Evolutionary conservation across 1,140 invertebrate species (phyloP).

Genomic region (Ceratosolen solmsi): DNA sequence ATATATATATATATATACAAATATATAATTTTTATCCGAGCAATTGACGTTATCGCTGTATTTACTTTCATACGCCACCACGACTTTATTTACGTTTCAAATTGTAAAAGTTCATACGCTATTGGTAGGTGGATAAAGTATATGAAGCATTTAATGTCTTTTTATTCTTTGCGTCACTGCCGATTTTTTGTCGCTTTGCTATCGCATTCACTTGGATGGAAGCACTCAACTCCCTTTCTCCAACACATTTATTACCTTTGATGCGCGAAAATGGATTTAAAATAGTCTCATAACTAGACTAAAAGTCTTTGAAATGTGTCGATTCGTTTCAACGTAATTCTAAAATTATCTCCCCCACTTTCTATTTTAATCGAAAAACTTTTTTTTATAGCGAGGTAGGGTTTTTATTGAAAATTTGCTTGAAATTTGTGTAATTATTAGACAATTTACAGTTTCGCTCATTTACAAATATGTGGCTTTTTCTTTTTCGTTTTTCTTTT

Average conservation of each 20-base stretch:
- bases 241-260: constrained; percentile 46
- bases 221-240: constrained; percentile 46
- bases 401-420: no score
- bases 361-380: not conserved
- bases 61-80: not conserved
- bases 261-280: constrained; percentile 65
- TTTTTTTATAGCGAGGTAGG: no score
- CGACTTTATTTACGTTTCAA: not conserved
- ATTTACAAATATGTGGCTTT: no score
- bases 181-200: constrained; percentile 8
- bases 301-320: not conserved
- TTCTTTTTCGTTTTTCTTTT: no score
- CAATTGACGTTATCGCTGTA: constrained; percentile 2
- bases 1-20: no score
- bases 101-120: constrained; percentile 17
- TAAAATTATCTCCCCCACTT: not conserved
- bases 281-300: constrained; percentile 54
- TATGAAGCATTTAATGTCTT: constrained; percentile 36
- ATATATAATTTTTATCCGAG: not conserved
- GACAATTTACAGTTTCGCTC: no score
- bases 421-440: not conserved
- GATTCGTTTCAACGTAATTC: not conserved
- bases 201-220: constrained; percentile 25
- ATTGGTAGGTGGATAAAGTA: not conserved
- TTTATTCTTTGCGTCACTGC: not conserved